Percentiles rank a stretch among this genome's conserved stretches.
Conservation (phyloP, 2,888 invertebrate genomes). For the Brassicogethes aeneus region DNA sequence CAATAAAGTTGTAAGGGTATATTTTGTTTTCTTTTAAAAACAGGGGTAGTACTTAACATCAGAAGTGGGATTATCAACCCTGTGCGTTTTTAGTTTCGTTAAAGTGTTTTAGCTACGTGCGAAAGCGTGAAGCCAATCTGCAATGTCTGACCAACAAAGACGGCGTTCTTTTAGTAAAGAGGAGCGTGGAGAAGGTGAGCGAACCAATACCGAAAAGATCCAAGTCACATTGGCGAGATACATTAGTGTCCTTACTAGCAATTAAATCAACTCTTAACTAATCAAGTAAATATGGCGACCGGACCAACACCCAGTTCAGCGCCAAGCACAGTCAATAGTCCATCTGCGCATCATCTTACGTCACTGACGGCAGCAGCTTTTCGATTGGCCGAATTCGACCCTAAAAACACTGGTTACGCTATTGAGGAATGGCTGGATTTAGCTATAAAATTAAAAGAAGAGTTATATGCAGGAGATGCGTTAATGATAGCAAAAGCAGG, state of each 20-base stretch:
- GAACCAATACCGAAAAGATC: neutral
- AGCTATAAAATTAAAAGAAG: no score
- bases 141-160: neutral
- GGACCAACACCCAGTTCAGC: constrained; percentile 1
- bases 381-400: no score
- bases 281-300: constrained; percentile 2
- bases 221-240: constrained; percentile 8
- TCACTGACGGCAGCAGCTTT: no score
- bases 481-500: constrained; percentile 9
- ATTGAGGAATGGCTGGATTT: no score
- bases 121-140: no score
- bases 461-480: constrained; percentile 7
- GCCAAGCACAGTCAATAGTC: no score
- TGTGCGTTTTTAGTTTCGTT: neutral
- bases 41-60: constrained; percentile 8
- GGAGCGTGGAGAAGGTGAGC: neutral
- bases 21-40: no score
- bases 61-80: constrained; percentile 5
- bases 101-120: neutral
- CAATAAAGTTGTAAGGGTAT: no score
- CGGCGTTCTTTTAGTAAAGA: neutral
- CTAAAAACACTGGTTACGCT: no score
- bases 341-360: no score
- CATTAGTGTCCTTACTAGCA: constrained; percentile 7
- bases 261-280: constrained; percentile 7